Percentiles rank a stretch among this genome's conserved stretches.
Conservation (phyloP, 2,797 vertebrate species). For the Lepus townsendii region DNA sequence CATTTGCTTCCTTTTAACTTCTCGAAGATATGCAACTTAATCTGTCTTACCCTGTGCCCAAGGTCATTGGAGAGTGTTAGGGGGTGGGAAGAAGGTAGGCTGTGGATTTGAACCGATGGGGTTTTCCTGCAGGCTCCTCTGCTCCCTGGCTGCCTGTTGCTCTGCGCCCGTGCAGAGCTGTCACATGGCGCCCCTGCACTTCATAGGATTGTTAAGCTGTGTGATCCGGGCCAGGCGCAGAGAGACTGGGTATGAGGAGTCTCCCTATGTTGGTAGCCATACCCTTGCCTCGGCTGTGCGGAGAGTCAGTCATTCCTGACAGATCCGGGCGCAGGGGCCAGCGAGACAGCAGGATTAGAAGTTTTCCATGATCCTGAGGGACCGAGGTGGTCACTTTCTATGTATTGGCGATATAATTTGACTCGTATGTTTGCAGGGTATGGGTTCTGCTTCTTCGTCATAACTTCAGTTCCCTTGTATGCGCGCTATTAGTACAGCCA, state of each 20-base stretch:
- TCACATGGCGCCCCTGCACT: not conserved
- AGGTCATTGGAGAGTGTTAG: too few relatives aligned
- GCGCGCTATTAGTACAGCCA: not conserved
- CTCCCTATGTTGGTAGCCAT: not conserved
- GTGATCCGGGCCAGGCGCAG: not conserved
- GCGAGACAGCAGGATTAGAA: not conserved
- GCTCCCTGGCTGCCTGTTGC: not conserved
- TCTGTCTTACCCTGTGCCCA: not conserved
- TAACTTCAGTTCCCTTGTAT: not conserved
- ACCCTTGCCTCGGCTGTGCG: not conserved
- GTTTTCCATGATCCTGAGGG: not conserved
- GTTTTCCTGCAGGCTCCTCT: not conserved
- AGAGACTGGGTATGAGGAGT: rapidly evolving
- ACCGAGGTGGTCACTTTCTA: not conserved
- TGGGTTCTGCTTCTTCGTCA: not conserved
- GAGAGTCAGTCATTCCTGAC: not conserved
- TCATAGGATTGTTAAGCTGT: not conserved
- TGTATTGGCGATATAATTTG: not conserved
- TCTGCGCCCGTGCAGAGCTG: not conserved
- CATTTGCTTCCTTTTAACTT: not conserved
- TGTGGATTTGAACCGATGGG: not conserved
- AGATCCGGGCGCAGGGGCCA: not conserved
- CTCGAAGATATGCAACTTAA: not conserved
- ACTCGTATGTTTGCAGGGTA: not conserved
- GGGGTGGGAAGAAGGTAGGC: not conserved